Evolutionary conservation across 2,888 invertebrate genomes (phyloP).

Genomic region (Orthosia gracilis): DNA sequence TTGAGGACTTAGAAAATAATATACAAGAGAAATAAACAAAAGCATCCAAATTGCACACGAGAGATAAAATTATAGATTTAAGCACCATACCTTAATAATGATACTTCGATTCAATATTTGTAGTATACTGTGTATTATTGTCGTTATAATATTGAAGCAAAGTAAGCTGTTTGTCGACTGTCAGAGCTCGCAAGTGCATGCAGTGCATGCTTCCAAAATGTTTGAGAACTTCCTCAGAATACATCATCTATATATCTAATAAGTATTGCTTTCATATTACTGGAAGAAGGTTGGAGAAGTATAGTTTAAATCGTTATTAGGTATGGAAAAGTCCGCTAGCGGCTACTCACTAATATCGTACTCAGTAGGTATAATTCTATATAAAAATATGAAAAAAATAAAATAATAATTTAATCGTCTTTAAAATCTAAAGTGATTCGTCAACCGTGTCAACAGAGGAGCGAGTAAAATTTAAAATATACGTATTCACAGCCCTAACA

Average conservation of each 20-base stretch:
- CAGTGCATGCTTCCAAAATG: conserved; percentile 14
- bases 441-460: conserved; percentile 75
- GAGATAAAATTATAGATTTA: conserved; percentile 46
- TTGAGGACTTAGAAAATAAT: conserved; percentile 62
- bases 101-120: conserved; percentile 29
- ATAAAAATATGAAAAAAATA: conserved; percentile 68
- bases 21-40: conserved; percentile 65
- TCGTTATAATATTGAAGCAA: conserved; percentile 41
- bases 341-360: conserved; percentile 66
- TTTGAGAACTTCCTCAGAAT: conserved; percentile 12
- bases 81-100: conserved; percentile 63
- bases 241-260: conserved; percentile 19
- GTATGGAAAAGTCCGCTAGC: conserved; percentile 66
- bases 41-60: conserved; percentile 72
- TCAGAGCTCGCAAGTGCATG: conserved; percentile 31
- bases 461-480: conserved; percentile 74
- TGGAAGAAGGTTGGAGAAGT: conserved; percentile 28
- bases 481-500: conserved; percentile 89
- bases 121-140: conserved; percentile 47
- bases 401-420: conserved; percentile 82
- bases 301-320: conserved; percentile 51
- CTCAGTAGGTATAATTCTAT: conserved; percentile 58
- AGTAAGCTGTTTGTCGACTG: conserved; percentile 35
- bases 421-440: conserved; percentile 73
- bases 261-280: conserved; percentile 34